Base-by-base conservation (phyloP, 1,140 invertebrate species). In the Atta texana region DNA sequence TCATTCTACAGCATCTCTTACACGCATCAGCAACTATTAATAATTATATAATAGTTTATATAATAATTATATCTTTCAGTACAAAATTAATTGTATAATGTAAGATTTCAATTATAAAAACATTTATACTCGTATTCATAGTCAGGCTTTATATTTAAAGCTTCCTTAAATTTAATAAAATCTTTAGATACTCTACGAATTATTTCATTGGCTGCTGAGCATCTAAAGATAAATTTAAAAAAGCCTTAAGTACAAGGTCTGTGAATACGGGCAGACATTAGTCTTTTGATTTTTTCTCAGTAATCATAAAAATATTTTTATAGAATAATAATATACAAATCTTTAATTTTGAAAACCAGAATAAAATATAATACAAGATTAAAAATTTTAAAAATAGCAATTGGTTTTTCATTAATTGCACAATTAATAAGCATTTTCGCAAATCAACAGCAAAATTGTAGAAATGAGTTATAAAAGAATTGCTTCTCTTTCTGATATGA, bases 1-100 rank as follows among this genome's bases (percentile, higher is more conserved):
- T 98, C 95, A 97, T 97, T 85, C 98, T 96, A 91, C 99, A 99
- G 93, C 98, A 99, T 57, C 98, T 95, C 91, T 98, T 98, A 92
- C 98, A 99, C 16, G 98, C 98, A 92, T 98, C 97, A 63, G 96
- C 96, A 93, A 97, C 97, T 98, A 92, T 44, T 95, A 96, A 86
- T 89, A 88, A 90, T 86, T 24, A 24, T 24, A 24, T 24, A 24
- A 24, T 24, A 24, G 1, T 51, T 66, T 71, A 57, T 80, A 72
- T 28, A 66, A 57, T 76, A 39, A 75, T 51, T 69, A 80, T 24
- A 24, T 44, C 14, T 61, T 44, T 61, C 31, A 24, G 10, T 2
- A 63, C 1, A 31, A 2, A 49, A 31, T 24, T n/a, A 61, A 24
- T 63, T 8, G 12, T 18, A 6, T 24, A 61, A 76, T 16, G 21